phyloP scores from a whole-genome alignment of 2,113 vertebrate species.

The Variabilichromis moorii region DNA sequence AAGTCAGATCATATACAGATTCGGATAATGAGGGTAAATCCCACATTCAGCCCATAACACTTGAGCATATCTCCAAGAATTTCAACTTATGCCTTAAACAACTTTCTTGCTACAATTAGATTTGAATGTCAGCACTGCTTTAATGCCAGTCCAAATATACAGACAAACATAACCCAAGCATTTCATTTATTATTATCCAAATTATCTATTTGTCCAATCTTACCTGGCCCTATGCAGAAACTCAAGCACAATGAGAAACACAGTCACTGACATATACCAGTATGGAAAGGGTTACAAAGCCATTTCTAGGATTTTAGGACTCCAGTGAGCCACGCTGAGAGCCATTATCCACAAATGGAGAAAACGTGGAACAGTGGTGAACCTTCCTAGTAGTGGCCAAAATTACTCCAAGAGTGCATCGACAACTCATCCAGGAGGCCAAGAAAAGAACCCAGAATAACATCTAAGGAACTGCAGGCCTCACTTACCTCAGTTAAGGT shows the following conservation, averaged over 20 bases:
- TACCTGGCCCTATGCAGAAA: neutral
- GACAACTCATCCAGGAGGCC: neutral
- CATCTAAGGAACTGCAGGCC: neutral
- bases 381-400: neutral
- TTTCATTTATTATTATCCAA: neutral
- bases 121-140: neutral
- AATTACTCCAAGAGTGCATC: neutral
- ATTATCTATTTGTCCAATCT: neutral
- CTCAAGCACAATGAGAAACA: neutral
- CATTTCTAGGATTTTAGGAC: neutral
- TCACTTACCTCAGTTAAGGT: neutral
- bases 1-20: neutral
- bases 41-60: neutral
- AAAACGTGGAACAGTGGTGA: neutral
- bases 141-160: neutral
- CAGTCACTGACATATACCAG: neutral
- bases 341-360: neutral
- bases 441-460: neutral
- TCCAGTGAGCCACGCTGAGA: neutral
- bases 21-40: neutral
- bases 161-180: neutral
- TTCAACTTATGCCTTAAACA: neutral
- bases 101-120: neutral
- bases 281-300: neutral
- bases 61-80: neutral